Conservation (phyloP, 2,797 vertebrate genomes). For the Chaetophractus vellerosus region DNA sequence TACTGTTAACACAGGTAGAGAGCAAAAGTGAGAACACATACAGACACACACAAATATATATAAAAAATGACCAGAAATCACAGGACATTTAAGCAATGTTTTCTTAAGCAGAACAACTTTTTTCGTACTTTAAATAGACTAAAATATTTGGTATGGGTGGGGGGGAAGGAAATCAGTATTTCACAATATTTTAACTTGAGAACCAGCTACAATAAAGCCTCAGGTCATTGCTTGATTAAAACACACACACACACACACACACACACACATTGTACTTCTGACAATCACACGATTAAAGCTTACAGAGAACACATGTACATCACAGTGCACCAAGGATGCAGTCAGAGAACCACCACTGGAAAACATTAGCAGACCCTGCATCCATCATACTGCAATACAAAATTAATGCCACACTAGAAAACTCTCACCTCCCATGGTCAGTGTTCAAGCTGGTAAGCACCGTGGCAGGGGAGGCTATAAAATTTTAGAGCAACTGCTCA, state of each 20-base stretch:
- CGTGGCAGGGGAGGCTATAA: background rate
- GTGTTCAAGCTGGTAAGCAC: constrained; percentile 60
- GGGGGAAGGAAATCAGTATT: constrained; percentile 84
- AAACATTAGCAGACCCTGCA: background rate
- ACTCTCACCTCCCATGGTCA: background rate
- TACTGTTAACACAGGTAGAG: constrained; percentile 73
- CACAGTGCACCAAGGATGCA: constrained; percentile 76
- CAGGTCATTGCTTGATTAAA: constrained; percentile 76
- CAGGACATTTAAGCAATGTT: constrained; percentile 83
- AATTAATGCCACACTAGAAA: background rate
- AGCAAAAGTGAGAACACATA: constrained; percentile 72
- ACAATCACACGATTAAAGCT: constrained; percentile 80
- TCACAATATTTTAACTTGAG: constrained; percentile 89
- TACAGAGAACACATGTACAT: constrained; percentile 82
- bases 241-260: constrained; percentile 75
- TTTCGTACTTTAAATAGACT: constrained; percentile 84
- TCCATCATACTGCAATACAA: constrained; percentile 6
- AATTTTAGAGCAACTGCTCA: constrained; percentile 11
- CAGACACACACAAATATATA: constrained; percentile 66
- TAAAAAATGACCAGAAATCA: constrained; percentile 78
- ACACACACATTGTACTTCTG: constrained; percentile 67
- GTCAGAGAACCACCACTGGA: constrained; percentile 58
- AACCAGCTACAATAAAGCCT: constrained; percentile 86
- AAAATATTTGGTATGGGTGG: constrained; percentile 85
- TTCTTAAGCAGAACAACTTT: constrained; percentile 82